Evolutionary conservation across 2,888 invertebrate species (phyloP), one percentile per base, ranked within the genome.

Genomic region (Thereva nobilitata): DNA sequence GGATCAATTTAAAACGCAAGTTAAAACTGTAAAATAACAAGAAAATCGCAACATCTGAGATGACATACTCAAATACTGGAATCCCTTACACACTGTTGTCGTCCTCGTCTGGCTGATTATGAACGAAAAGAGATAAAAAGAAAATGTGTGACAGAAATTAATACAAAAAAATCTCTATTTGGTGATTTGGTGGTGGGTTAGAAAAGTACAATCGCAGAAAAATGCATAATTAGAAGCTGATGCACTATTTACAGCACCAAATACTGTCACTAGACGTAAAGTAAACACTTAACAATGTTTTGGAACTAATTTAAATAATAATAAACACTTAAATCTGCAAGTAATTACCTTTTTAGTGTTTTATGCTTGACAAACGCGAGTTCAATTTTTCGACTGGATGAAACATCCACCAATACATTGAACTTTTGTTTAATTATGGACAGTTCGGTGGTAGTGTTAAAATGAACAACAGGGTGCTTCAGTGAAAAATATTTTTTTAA

Each of bases 321-420:
- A 23, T 23, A 23, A 23, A 44, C 44, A 9, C n/a, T 44, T n/a
- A 44, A n/a, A 44, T 44, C 8, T 44, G 44, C n/a, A 9, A 44
- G 8, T 44, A 61, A 61, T 61, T 61, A 61, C 61, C 61, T 61
- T 61, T 34, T 61, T 50, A 47, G 53, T 68, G 55, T 64, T 66
- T 55, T 54, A 55, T 59, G 59, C 56, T 66, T 61, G 68, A 68
- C 68, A 68, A 68, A 52, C 68, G 68, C 68, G 68, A 68, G 66
- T 66, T 53, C 55, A 68, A 59, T 55, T 68, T 68, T 68, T 68
- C 68, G 68, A 59, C 67, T 64, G 67, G 57, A 67, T 64, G 49
- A 68, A 64, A 49, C 67, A 67, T 67, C 50, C 67, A 64, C 64
- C 67, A 49, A 64, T 23, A 23, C 23, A 23, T 23, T 23, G 23